Percentiles rank a stretch among this genome's conserved stretches.
Evolutionary conservation across 2,797 vertebrate species (phyloP).

Genomic region (Morus bassanus): DNA sequence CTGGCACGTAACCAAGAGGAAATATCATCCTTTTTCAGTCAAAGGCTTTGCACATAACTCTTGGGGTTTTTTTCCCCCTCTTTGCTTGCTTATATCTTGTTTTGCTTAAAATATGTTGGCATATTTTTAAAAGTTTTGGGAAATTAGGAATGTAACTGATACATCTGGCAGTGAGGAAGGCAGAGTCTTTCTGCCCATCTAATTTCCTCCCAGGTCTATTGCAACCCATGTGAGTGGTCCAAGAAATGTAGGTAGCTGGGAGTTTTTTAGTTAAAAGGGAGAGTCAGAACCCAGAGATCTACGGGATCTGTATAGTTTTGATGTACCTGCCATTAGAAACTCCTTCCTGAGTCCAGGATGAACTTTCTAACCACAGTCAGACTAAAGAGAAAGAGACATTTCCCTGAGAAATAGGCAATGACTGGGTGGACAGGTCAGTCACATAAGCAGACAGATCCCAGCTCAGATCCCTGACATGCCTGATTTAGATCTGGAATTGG

Average conservation of each 20-base stretch:
- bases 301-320: background rate
- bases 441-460: background rate
- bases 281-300: background rate
- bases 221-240: background rate
- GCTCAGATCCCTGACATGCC: background rate
- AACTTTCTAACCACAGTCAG: background rate
- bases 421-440: background rate
- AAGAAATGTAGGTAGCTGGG: background rate
- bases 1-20: background rate
- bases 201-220: background rate
- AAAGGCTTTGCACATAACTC: background rate
- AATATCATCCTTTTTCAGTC: background rate
- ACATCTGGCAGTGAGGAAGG: background rate
- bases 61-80: rapidly evolving
- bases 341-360: background rate
- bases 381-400: background rate
- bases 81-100: background rate
- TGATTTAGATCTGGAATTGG: background rate
- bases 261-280: background rate
- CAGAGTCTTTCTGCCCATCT: background rate
- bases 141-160: background rate
- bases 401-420: background rate
- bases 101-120: background rate
- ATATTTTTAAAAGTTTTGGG: background rate
- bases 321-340: background rate